Conservation (phyloP, 2,797 vertebrate genomes). For the Nyctibius grandis region DNA sequence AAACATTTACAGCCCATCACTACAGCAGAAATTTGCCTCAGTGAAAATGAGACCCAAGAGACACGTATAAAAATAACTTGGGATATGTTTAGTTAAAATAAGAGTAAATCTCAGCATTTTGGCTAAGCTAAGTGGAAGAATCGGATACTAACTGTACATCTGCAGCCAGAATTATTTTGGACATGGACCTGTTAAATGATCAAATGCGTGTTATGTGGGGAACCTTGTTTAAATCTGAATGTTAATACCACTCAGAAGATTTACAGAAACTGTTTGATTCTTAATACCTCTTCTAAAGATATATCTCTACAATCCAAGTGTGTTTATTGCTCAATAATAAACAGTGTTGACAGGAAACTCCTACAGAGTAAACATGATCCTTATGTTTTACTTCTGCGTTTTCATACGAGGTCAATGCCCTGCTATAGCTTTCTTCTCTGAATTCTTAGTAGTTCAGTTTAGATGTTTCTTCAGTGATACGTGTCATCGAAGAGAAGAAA, state of each 20-base stretch:
- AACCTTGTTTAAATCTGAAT: constrained; percentile 56
- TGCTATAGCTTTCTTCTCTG: constrained; percentile 34
- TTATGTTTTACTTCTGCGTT: constrained; percentile 66
- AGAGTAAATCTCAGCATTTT: constrained; percentile 50
- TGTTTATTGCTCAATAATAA: constrained; percentile 75
- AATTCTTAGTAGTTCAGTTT: constrained; percentile 16
- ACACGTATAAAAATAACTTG: constrained; percentile 30
- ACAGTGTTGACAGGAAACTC: constrained; percentile 70
- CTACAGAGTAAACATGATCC: constrained; percentile 65
- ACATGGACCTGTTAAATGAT: constrained; percentile 39
- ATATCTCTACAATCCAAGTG: constrained; percentile 60
- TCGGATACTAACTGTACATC: neutral
- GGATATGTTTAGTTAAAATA: constrained; percentile 57
- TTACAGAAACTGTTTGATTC: constrained; percentile 69
- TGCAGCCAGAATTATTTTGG: constrained; percentile 47
- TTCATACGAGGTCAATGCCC: constrained; percentile 54
- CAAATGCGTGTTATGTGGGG: constrained; percentile 37
- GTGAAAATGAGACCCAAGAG: constrained; percentile 22
- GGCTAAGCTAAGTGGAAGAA: constrained; percentile 24
- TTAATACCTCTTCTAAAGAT: constrained; percentile 67
- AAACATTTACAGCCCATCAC: neutral
- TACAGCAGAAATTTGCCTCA: neutral
- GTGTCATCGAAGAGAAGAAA: neutral
- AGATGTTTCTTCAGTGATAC: neutral
- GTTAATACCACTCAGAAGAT: constrained; percentile 63